phyloP scores from a whole-genome alignment of 2,113 vertebrate species.

The Sprattus sprattus region DNA sequence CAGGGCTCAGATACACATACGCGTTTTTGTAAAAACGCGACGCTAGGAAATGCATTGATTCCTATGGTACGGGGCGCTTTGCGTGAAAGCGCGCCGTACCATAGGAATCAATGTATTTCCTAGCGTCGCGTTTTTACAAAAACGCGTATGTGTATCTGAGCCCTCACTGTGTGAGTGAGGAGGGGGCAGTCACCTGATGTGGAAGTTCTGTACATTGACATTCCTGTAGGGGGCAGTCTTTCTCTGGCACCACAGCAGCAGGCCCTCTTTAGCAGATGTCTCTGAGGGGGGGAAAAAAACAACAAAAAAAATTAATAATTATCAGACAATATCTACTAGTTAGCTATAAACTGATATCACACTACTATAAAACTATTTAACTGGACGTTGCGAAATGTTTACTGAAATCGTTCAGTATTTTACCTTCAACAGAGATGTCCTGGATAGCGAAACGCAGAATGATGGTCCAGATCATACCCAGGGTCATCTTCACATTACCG shows the following conservation, averaged over 20 bases:
- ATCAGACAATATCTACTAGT: neutral
- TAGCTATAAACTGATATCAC: neutral
- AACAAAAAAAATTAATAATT: neutral
- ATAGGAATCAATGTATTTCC: too few species aligned
- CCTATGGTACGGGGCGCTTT: too few species aligned
- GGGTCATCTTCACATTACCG: conserved; percentile 89
- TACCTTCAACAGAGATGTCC: conserved; percentile 91
- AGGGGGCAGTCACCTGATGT: conserved; percentile 78
- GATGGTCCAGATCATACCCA: conserved; percentile 95
- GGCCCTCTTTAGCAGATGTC: conserved; percentile 88
- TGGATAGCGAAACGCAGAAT: conserved; percentile 91
- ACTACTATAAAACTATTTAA: neutral
- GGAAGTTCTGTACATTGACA: conserved; percentile 91
- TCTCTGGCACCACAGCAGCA: conserved; percentile 90
- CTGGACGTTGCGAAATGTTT: neutral
- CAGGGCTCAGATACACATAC: too few species aligned
- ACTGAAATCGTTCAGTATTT: conserved; percentile 11
- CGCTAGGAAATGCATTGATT: too few species aligned
- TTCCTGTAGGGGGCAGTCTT: conserved; percentile 91
- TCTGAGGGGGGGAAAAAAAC: conserved; percentile 63
- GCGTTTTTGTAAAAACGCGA: too few species aligned
- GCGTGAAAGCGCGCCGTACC: too few species aligned
- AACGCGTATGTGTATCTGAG: too few species aligned
- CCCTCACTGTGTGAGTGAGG: neutral
- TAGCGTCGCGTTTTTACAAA: too few species aligned